phyloP scores from a whole-genome alignment of 2,113 vertebrate species.

The Cololabis saira region DNA sequence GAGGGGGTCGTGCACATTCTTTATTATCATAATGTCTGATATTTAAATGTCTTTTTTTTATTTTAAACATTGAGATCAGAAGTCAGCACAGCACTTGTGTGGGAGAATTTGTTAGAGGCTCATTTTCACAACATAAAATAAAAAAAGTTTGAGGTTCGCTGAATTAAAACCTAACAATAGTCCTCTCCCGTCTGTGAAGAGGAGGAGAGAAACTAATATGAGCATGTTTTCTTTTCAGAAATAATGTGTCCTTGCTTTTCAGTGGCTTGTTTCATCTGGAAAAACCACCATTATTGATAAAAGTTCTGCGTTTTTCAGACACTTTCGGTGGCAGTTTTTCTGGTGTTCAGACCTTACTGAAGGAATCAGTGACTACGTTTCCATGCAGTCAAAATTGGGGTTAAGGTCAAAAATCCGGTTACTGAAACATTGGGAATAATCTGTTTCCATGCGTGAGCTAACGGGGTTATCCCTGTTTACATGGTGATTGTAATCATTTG shows the following conservation, averaged over 20 bases:
- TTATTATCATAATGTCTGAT: not conserved
- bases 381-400: too few relatives aligned
- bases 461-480: too few relatives aligned
- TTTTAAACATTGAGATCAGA: slow-evolving; percentile 14
- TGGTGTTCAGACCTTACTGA: too few relatives aligned
- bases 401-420: too few relatives aligned
- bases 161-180: slow-evolving; percentile 16
- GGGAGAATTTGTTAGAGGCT: slow-evolving; percentile 3
- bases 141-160: not conserved
- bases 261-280: slow-evolving; percentile 75
- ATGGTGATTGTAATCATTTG: too few relatives aligned
- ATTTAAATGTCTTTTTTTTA: slow-evolving; percentile 23
- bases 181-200: slow-evolving; percentile 35
- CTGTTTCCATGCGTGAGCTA: too few relatives aligned
- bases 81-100: slow-evolving; percentile 9
- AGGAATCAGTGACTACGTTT: too few relatives aligned
- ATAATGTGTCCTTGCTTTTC: slow-evolving; percentile 69
- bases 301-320: slow-evolving; percentile 67
- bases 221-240: slow-evolving; percentile 60
- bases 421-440: too few relatives aligned
- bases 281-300: slow-evolving; percentile 76
- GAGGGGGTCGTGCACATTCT: not conserved
- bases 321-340: slow-evolving; percentile 52
- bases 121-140: slow-evolving; percentile 8
- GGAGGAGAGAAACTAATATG: slow-evolving; percentile 46